Conservation (phyloP, 1,140 invertebrate species). For the Pogonomyrmex californicus region DNA sequence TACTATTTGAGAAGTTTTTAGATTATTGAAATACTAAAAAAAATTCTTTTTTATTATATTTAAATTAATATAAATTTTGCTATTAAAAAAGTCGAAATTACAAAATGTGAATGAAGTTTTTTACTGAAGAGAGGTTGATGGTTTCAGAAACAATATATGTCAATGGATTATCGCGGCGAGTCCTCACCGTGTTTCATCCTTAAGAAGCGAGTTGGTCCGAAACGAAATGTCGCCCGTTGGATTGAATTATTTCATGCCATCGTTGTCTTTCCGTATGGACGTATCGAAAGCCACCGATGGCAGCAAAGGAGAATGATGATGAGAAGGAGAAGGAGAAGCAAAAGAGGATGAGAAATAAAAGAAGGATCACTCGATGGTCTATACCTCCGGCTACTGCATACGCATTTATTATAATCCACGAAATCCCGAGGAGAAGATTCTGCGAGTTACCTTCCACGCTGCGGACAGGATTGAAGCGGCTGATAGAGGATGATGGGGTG, state of each 20-base stretch:
- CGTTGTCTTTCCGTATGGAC: slow-evolving; percentile 57
- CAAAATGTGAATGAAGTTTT: background rate
- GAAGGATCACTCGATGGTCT: slow-evolving; percentile 65
- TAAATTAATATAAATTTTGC: background rate
- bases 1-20: background rate
- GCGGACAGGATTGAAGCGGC: slow-evolving; percentile 32
- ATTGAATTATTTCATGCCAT: slow-evolving; percentile 78
- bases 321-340: slow-evolving; percentile 2
- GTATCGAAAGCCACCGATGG: slow-evolving; percentile 67
- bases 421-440: slow-evolving; percentile 79
- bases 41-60: too few species aligned
- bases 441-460: slow-evolving; percentile 48
- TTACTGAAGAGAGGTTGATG: background rate
- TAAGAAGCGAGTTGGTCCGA: slow-evolving; percentile 28
- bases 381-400: slow-evolving; percentile 81
- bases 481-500: slow-evolving; percentile 49
- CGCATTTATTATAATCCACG: slow-evolving; percentile 83
- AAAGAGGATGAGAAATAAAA: slow-evolving; percentile 45
- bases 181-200: slow-evolving; percentile 48
- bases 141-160: slow-evolving; percentile 45
- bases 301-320: slow-evolving; percentile 27
- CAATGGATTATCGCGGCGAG: slow-evolving; percentile 63
- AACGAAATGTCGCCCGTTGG: slow-evolving; percentile 58
- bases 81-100: background rate
- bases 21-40: background rate